Percentiles rank a stretch among this genome's conserved stretches.
These are phyloP conservation scores for Centropus unirufus DNA, from an alignment of 2,113 vertebrate species.

Conservation along the genomic window DNA sequence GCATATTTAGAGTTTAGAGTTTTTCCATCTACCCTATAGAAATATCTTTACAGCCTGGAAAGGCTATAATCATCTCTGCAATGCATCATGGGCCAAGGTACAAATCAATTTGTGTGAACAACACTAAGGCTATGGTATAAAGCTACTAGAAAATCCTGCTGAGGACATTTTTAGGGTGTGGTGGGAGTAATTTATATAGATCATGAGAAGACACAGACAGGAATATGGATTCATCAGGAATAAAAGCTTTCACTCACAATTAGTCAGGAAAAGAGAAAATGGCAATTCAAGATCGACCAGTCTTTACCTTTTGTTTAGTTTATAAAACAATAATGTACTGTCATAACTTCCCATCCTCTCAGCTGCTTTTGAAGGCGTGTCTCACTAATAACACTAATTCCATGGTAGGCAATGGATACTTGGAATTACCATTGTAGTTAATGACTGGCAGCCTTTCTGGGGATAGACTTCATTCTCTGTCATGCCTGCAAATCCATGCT, in stretches of 20 bases:
- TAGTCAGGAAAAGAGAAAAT: constrained; percentile 1
- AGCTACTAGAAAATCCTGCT: neutral
- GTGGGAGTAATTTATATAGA: neutral
- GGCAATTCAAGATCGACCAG: neutral
- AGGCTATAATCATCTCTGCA: neutral
- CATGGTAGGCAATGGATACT: accelerated
- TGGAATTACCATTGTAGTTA: neutral
- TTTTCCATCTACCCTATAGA: neutral
- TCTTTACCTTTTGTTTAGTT: neutral
- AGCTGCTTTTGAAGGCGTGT: neutral
- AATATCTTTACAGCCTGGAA: neutral
- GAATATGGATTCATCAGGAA: neutral
- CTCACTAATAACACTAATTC: neutral
- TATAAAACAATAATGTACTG: neutral
- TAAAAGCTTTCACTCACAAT: neutral
- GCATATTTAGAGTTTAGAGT: neutral
- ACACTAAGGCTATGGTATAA: neutral
- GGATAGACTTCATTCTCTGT: neutral
- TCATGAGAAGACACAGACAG: neutral
- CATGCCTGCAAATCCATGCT: neutral
- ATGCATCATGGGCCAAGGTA: neutral
- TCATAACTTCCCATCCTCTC: neutral
- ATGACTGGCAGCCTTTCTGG: neutral
- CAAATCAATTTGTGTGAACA: neutral
- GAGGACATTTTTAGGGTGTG: neutral